Evolutionary conservation across 1,140 invertebrate genomes (phyloP), one percentile per base, ranked within the genome.

Genomic region (Lordiphosa mommai): DNA sequence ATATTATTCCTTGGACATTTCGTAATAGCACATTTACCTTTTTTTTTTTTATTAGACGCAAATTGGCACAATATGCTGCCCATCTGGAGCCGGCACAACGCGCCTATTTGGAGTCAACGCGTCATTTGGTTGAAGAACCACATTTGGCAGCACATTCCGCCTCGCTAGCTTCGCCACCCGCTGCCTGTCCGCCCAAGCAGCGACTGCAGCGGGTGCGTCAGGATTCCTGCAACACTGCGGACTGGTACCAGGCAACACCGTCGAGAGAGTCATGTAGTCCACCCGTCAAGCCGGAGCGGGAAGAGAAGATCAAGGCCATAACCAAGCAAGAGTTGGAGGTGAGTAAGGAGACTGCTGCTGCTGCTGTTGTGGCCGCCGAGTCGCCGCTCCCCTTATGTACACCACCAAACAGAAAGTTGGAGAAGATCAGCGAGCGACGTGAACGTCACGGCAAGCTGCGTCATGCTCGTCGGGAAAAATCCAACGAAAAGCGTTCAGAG

Each of bases 101-200:
- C 4, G 70, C 74, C n/a, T 88, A 72, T 27, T 58, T 87, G 52
- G 86, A 88, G 40, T 60, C 73, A 3, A 68, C 59, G 9, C 80
- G 76, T 5, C 68, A 70, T 23, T 87, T 72, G 41, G 52, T 12
- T 0, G 86, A 88, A 27, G 86, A 88, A 41, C 53, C 60, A 4
- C 64, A 61, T 10, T 12, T 71, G 16, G 44, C 55, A 3, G 61
- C 59, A 58, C 70, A 77, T 65, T 48, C 63, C 67, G 60, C 65
- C 33, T 63, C 72, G 7, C 14, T 79, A 48, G 57, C 61, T 1
- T 76, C 86, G 2, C 65, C 76, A 41, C 74, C 86, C 17, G 60
- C 80, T 30, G 72, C 77, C 64, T 77, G 72, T 33, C 84, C 80
- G 16, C 86, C 86, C 40, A 82, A 74, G 43, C 79, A 87, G 41